A percentile compares a stretch with the other conserved stretches of the same genome.
Evolutionary conservation across 2,888 invertebrate species (phyloP).

Genomic region (Acronicta leporina): DNA sequence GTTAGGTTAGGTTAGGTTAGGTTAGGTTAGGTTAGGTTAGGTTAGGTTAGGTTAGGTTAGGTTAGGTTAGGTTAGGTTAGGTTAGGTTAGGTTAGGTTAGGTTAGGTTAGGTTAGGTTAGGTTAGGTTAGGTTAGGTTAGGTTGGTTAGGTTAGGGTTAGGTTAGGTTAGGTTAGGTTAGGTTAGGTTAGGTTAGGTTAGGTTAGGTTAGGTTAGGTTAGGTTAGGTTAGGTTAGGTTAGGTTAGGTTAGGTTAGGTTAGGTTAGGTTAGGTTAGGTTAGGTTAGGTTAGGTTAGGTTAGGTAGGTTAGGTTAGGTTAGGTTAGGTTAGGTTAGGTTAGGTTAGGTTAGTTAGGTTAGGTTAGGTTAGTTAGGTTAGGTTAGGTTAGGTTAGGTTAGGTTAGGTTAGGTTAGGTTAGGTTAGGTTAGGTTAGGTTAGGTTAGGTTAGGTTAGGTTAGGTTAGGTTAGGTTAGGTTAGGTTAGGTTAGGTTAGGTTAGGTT

Average conservation of each 20-base stretch:
- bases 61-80: slow-evolving; percentile 28
- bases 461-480: slow-evolving; percentile 7
- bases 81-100: slow-evolving; percentile 20
- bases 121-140: slow-evolving; percentile 22
- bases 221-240: slow-evolving; percentile 7
- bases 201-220: slow-evolving; percentile 8
- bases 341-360: slow-evolving; percentile 13
- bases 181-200: slow-evolving; percentile 8
- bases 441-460: slow-evolving; percentile 21
- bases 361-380: too few relatives aligned
- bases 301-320: too few relatives aligned
- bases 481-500: too few relatives aligned
- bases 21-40: slow-evolving; percentile 47
- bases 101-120: slow-evolving; percentile 25
- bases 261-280: slow-evolving; percentile 14
- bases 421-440: slow-evolving; percentile 12
- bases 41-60: slow-evolving; percentile 22
- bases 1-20: slow-evolving; percentile 46
- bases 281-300: slow-evolving; percentile 13
- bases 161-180: slow-evolving; percentile 14
- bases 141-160: slow-evolving; percentile 36
- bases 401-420: slow-evolving; percentile 10
- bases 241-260: slow-evolving; percentile 14
- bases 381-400: slow-evolving; percentile 16
- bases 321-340: slow-evolving; percentile 18